A percentile compares a stretch with the other conserved stretches of the same genome.
These are phyloP conservation scores for Manacus vitellinus DNA, from an alignment of 2,113 vertebrate genomes.

Conservation along the genomic window DNA sequence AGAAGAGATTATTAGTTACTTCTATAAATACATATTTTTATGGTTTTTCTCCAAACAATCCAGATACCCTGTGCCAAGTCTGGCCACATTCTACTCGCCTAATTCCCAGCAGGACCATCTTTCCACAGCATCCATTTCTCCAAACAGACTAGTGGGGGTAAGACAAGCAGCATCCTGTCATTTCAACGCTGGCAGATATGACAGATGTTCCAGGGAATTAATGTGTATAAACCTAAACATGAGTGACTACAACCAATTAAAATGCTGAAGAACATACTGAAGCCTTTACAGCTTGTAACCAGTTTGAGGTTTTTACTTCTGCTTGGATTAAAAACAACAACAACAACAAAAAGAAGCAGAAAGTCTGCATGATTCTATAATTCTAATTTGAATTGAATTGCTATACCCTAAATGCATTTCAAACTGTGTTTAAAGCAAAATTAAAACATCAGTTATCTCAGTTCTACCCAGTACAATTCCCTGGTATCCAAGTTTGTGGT, in stretches of 20 bases:
- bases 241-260: neutral
- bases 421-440: neutral
- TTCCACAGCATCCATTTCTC: neutral
- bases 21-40: neutral
- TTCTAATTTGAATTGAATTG: neutral
- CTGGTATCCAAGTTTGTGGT: neutral
- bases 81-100: neutral
- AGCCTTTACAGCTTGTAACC: neutral
- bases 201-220: slow-evolving; percentile 19
- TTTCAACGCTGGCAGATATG: neutral
- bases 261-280: neutral
- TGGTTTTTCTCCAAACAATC: neutral
- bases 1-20: neutral
- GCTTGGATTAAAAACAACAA: neutral
- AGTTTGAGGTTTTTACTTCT: neutral
- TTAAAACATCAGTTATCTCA: neutral
- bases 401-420: no score
- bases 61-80: neutral
- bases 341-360: neutral
- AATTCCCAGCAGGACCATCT: neutral
- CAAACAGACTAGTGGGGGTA: neutral
- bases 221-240: neutral
- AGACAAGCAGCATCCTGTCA: neutral
- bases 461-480: neutral
- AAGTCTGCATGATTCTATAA: neutral